Percentiles rank a stretch among this genome's conserved stretches.
These are phyloP conservation scores for Oreochromis tanganicae DNA, from an alignment of 2,113 vertebrate species.

Conservation along the genomic window DNA sequence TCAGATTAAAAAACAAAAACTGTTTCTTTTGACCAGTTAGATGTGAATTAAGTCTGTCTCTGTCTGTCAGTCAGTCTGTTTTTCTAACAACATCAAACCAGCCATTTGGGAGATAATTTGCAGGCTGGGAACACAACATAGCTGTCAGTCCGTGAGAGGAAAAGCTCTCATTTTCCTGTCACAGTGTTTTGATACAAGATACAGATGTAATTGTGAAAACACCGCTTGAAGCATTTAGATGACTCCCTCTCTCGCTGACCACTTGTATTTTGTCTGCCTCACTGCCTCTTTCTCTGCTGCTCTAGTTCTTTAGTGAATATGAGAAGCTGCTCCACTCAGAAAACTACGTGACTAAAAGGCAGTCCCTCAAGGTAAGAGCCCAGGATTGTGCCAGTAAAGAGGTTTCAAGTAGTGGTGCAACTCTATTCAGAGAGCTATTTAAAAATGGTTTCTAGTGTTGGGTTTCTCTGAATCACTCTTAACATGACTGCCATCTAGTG, in stretches of 20 bases:
- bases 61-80: background rate
- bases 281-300: constrained; percentile 8
- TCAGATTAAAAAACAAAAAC: background rate
- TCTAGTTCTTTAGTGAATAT: constrained; percentile 94
- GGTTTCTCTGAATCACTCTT: constrained; percentile 11
- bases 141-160: background rate
- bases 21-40: background rate
- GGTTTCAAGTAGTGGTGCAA: background rate
- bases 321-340: constrained; percentile 96
- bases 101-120: background rate
- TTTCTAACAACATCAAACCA: background rate
- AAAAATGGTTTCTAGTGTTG: constrained; percentile 12
- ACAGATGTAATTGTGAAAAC: background rate
- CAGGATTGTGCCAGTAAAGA: background rate
- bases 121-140: constrained; percentile 6
- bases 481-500: constrained; percentile 35
- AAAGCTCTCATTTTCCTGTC: constrained; percentile 7
- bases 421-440: constrained; percentile 17
- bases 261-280: background rate
- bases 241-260: background rate
- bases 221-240: background rate
- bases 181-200: constrained; percentile 10
- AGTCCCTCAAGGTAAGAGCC: constrained; percentile 89
- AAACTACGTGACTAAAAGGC: constrained; percentile 97
- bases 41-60: background rate